Evolutionary conservation across 2,113 vertebrate genomes (phyloP).

Genomic region (Colinus virginianus): DNA sequence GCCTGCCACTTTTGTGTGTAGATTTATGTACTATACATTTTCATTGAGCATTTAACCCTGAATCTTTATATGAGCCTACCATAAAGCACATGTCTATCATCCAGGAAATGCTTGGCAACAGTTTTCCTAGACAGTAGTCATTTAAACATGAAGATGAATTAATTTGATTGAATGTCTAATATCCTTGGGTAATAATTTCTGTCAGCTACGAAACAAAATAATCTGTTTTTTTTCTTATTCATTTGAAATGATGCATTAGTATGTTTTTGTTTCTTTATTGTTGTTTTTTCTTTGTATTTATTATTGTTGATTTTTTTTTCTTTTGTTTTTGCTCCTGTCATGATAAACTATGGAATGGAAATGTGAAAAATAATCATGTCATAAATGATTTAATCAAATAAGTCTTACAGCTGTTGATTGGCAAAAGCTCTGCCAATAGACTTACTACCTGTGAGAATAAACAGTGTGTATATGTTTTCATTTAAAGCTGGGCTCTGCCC

Average conservation of each 20-base stretch:
- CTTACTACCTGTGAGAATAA: slow-evolving; percentile 40
- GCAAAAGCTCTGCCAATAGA: slow-evolving; percentile 11
- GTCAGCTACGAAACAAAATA: neutral
- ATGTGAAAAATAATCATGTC: neutral
- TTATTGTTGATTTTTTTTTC: neutral
- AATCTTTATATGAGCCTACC: slow-evolving; percentile 50
- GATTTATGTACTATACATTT: slow-evolving; percentile 68
- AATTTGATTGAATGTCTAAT: slow-evolving; percentile 18
- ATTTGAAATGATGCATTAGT: slow-evolving; percentile 19
- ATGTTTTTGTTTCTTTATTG: neutral
- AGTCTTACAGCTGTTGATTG: slow-evolving; percentile 22
- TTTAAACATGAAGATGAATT: slow-evolving; percentile 45
- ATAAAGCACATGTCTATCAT: slow-evolving; percentile 54
- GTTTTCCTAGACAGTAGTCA: slow-evolving; percentile 26
- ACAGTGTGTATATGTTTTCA: slow-evolving; percentile 49
- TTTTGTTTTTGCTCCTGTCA: neutral
- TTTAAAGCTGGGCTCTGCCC: slow-evolving; percentile 67
- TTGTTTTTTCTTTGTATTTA: neutral
- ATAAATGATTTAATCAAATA: neutral
- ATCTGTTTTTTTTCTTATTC: slow-evolving; percentile 4
- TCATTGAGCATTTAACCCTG: slow-evolving; percentile 69
- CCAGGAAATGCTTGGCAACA: slow-evolving; percentile 45
- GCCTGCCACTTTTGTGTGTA: slow-evolving; percentile 33
- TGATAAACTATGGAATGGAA: neutral
- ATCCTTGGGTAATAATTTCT: slow-evolving; percentile 35